These are phyloP conservation scores for Melanophora roralis DNA, from an alignment of 2,888 invertebrate species.

Conservation along the genomic window DNA sequence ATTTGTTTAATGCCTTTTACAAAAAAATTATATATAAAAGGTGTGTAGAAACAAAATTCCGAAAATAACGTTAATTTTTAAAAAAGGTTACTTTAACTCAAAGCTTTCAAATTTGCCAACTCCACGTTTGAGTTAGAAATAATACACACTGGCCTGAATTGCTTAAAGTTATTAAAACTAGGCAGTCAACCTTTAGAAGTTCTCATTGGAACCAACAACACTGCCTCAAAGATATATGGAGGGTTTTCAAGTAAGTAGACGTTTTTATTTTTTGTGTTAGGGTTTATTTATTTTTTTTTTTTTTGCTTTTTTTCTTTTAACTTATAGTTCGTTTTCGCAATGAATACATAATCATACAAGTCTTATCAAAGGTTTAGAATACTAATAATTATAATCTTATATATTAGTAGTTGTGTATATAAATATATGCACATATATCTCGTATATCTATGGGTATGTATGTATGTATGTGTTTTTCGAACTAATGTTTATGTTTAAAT, in stretches of 20 bases:
- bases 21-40: conserved; percentile 56
- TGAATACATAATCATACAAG: conserved; percentile 45
- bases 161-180: conserved; percentile 48
- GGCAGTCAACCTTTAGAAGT: conserved; percentile 53
- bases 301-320: conserved; percentile 18
- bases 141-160: conserved; percentile 11
- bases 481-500: no score
- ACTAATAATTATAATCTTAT: not conserved
- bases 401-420: not conserved
- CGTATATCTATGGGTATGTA: no score
- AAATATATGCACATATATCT: conserved; percentile 6
- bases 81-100: not conserved
- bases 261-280: conserved; percentile 10
- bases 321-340: conserved; percentile 59
- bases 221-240: conserved; percentile 30
- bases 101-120: conserved; percentile 70
- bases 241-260: conserved; percentile 64
- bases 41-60: conserved; percentile 26
- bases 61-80: not conserved
- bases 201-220: conserved; percentile 1
- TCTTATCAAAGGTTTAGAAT: conserved; percentile 14
- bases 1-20: conserved; percentile 41
- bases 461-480: no score
- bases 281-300: conserved; percentile 13
- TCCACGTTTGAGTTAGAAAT: conserved; percentile 65